These are phyloP conservation scores for Antheraea mylitta DNA, from an alignment of 1,140 invertebrate species.

Conservation along the genomic window DNA sequence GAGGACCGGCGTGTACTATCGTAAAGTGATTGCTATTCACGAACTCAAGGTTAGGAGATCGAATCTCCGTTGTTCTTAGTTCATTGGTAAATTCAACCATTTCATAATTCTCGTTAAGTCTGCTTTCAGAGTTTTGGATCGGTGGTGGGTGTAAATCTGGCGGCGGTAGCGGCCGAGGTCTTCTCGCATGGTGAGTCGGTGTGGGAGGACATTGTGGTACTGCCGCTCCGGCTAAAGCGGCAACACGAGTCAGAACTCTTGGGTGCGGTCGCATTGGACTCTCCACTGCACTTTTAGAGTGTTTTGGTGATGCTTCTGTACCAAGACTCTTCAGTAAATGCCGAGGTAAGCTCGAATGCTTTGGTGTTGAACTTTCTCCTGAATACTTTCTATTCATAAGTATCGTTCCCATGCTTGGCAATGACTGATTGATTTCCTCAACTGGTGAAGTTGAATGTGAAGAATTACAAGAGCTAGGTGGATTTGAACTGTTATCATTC, in stretches of 20 bases:
- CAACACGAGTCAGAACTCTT: slow-evolving; percentile 79
- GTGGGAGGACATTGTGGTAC: slow-evolving; percentile 85
- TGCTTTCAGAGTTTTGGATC: slow-evolving; percentile 58
- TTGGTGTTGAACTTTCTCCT: slow-evolving; percentile 62
- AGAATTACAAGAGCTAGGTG: slow-evolving; percentile 63
- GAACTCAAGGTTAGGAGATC: slow-evolving; percentile 76
- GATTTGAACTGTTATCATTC: slow-evolving; percentile 52
- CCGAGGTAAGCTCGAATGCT: slow-evolving; percentile 70
- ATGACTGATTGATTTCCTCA: slow-evolving; percentile 50
- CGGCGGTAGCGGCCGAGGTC: slow-evolving; percentile 75
- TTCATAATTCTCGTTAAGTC: slow-evolving; percentile 61
- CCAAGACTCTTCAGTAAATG: slow-evolving; percentile 67
- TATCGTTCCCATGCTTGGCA: slow-evolving; percentile 61
- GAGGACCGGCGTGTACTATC: slow-evolving; percentile 68
- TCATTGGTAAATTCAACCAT: slow-evolving; percentile 75
- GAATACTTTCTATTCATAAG: slow-evolving; percentile 70
- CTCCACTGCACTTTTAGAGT: slow-evolving; percentile 56
- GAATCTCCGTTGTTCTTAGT: slow-evolving; percentile 72
- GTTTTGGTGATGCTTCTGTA: slow-evolving; percentile 67
- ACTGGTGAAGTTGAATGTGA: slow-evolving; percentile 66
- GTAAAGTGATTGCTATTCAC: slow-evolving; percentile 73
- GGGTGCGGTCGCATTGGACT: slow-evolving; percentile 79
- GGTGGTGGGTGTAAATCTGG: slow-evolving; percentile 76
- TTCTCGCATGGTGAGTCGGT: slow-evolving; percentile 88
- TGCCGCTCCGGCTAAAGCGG: slow-evolving; percentile 53